Evolutionary conservation across 2,888 invertebrate genomes (phyloP).

Genomic region (Conomelus anceps): DNA sequence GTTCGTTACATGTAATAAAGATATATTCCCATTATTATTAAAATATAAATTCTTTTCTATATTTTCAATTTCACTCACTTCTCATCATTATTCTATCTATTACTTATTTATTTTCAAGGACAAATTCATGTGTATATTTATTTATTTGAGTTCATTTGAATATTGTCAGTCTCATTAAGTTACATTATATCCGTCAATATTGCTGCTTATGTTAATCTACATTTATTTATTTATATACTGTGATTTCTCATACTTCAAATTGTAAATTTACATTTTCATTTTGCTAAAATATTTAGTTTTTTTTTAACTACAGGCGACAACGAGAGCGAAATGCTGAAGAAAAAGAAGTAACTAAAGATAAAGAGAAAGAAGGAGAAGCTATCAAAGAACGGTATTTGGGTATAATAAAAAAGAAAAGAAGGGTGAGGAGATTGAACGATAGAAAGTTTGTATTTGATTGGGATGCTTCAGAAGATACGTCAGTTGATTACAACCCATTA

Average conservation of each 20-base stretch:
- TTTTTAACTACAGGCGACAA: slow-evolving; percentile 27
- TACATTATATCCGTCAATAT: too few relatives aligned
- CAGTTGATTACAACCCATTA: slow-evolving; percentile 91
- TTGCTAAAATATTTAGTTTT: background rate
- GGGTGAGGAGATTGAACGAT: slow-evolving; percentile 90
- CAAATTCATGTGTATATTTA: too few relatives aligned
- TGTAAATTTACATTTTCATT: background rate
- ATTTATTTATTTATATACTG: too few relatives aligned
- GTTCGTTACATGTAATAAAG: too few relatives aligned
- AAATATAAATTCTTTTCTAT: too few relatives aligned
- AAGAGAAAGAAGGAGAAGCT: slow-evolving; percentile 88
- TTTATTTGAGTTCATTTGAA: too few relatives aligned
- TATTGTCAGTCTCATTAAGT: too few relatives aligned
- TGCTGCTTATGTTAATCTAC: too few relatives aligned
- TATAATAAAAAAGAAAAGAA: slow-evolving; percentile 82
- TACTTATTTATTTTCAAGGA: too few relatives aligned
- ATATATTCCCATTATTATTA: too few relatives aligned
- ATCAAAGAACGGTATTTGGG: slow-evolving; percentile 94
- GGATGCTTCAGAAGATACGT: slow-evolving; percentile 99
- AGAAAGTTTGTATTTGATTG: slow-evolving; percentile 99
- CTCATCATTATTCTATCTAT: too few relatives aligned
- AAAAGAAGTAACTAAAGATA: slow-evolving; percentile 68
- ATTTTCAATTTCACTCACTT: too few relatives aligned
- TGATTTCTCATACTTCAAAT: background rate
- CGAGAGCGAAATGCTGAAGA: slow-evolving; percentile 43